Conservation (phyloP, 2,113 vertebrate species). For the Pionites leucogaster region DNA sequence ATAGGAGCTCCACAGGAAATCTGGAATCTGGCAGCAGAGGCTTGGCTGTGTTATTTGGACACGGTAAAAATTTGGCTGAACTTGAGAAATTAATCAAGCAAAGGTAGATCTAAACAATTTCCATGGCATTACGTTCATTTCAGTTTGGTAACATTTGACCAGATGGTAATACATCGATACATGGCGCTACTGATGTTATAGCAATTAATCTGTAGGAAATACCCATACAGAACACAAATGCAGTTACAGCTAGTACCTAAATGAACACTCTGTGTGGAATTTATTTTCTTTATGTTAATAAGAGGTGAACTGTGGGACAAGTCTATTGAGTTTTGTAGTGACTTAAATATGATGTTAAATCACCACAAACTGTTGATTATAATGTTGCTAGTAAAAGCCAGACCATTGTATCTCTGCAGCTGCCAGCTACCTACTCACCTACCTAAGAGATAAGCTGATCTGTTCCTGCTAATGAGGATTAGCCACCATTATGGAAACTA, state of each 20-base stretch:
- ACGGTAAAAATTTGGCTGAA: not conserved
- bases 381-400: not conserved
- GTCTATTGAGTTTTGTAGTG: not conserved
- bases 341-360: not conserved
- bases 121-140: not conserved
- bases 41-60: not conserved
- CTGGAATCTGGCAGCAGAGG: not conserved
- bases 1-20: not conserved
- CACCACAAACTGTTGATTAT: not conserved
- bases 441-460: not conserved
- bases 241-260: not conserved
- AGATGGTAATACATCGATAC: not conserved
- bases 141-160: not conserved
- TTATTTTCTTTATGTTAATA: not conserved
- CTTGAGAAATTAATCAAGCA: not conserved
- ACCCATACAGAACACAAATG: not conserved
- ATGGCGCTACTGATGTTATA: not conserved
- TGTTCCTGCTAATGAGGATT: not conserved
- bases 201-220: not conserved
- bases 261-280: not conserved
- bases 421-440: not conserved
- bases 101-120: not conserved
- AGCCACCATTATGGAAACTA: accelerated
- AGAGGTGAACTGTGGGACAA: not conserved
- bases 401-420: not conserved